Percentiles rank a stretch among this genome's conserved stretches.
These are phyloP conservation scores for Loriculus beryllinus DNA, from an alignment of 2,797 vertebrate species.

Conservation along the genomic window DNA sequence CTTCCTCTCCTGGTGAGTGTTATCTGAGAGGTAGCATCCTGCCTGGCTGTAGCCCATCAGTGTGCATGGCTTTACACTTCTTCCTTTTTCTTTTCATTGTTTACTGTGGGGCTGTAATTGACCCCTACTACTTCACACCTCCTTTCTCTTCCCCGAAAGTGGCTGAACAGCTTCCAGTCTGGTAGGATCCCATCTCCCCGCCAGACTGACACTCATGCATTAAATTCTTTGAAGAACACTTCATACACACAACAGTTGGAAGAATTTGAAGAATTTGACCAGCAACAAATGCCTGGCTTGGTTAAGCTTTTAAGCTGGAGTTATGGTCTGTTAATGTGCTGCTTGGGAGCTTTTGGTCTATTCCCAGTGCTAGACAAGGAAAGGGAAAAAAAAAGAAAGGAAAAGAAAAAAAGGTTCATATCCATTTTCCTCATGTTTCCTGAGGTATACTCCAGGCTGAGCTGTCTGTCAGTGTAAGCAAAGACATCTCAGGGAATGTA, in stretches of 20 bases:
- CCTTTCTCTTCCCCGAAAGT: background rate
- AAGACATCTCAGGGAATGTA: background rate
- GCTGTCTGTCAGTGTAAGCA: background rate
- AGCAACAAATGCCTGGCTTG: background rate
- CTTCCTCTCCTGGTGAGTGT: background rate
- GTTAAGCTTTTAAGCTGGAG: background rate
- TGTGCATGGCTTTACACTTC: background rate
- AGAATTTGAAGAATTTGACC: background rate
- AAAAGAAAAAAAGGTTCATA: background rate
- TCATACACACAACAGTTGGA: background rate
- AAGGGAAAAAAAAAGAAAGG: background rate
- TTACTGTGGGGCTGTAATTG: background rate
- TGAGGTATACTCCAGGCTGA: background rate
- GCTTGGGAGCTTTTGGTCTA: background rate
- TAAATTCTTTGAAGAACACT: background rate
- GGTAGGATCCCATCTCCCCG: background rate
- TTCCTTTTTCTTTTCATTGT: background rate
- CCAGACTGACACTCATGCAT: background rate
- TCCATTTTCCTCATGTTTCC: background rate
- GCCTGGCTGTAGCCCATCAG: fast-evolving
- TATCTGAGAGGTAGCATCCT: background rate
- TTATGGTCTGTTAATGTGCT: background rate
- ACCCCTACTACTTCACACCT: background rate
- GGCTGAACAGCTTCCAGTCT: background rate
- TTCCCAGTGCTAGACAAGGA: background rate